Evolutionary conservation across 2,113 vertebrate genomes (phyloP), one percentile per base, ranked within the genome.

Genomic region (Opisthocomus hoazin): DNA sequence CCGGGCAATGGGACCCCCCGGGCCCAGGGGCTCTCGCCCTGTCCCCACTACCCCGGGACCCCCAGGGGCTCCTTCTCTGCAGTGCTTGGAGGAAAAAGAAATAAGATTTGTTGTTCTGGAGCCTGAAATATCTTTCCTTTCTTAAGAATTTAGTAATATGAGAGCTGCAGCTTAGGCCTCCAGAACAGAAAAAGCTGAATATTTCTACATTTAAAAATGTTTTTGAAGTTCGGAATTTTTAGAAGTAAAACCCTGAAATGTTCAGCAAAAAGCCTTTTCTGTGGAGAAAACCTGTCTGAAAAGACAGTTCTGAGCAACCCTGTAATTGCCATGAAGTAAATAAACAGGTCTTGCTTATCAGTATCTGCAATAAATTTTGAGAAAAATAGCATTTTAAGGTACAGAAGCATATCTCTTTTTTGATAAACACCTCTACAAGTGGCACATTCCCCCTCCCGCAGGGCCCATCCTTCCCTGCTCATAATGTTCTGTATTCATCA

Each of bases 351-450:
- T 71, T 60, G 56, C 92, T 94, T 90, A 90, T 89, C 89, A 46
- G 83, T 1, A n/a, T 19, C 89, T 69, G 89, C 90, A 92, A 85
- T 84, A 92, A 94, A 84, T 81, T 65, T 54, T 26, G 88, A 90
- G 92, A 78, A 92, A 93, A 95, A 96, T 84, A 88, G 73, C 60
- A 32, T 87, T 92, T 77, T 81, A 75, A 92, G 90, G 50, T 75
- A 80, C 57, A 90, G 95, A 45, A 48, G 86, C 83, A n/a, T 88
- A 65, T 90, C 79, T 92, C 64, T 68, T 16, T 78, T 88, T 81
- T 94, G 89, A 94, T 89, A 94, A 94, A 94, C 88, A 92, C 80
- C 32, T 93, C 92, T 56, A 60, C 83, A 92, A 95, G 93, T 87
- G 96, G 94, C 69, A 81, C 76, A 26, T 74, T 36, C 84, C 89